Conservation (phyloP, 2,888 invertebrate genomes). For the Hanleya hanleyi region DNA sequence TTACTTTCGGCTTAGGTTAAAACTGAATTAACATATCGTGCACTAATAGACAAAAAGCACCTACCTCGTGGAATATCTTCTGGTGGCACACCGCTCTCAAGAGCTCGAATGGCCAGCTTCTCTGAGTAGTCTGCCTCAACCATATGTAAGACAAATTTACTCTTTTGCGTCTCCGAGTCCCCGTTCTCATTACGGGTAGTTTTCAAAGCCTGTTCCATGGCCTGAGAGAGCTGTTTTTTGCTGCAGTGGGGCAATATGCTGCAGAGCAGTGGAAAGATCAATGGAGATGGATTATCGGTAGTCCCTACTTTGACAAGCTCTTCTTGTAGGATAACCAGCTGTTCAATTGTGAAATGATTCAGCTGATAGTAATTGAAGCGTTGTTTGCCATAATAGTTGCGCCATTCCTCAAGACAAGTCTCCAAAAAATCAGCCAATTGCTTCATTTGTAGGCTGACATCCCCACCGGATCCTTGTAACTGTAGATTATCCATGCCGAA, state of each 20-base stretch:
- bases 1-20: too few species aligned
- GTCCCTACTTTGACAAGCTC: constrained; percentile 49
- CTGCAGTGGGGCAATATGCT: constrained; percentile 45
- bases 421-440: constrained; percentile 54
- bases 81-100: not conserved
- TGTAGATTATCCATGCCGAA: not conserved
- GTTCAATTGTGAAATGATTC: constrained; percentile 62
- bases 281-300: constrained; percentile 26
- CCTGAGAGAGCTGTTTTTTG: constrained; percentile 39
- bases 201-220: constrained; percentile 38
- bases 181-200: constrained; percentile 22
- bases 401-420: constrained; percentile 50
- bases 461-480: not conserved
- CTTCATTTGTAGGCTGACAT: constrained; percentile 36
- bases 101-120: not conserved
- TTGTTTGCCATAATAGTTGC: constrained; percentile 44
- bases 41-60: too few species aligned
- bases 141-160: not conserved
- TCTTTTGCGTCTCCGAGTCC: too few species aligned
- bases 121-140: not conserved
- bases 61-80: not conserved
- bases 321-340: constrained; percentile 60
- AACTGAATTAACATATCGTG: too few species aligned
- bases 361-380: constrained; percentile 45
- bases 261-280: constrained; percentile 48